A percentile compares a stretch with the other conserved stretches of the same genome.
Evolutionary conservation across 2,888 invertebrate species (phyloP).

Genomic region (Tuta absoluta): DNA sequence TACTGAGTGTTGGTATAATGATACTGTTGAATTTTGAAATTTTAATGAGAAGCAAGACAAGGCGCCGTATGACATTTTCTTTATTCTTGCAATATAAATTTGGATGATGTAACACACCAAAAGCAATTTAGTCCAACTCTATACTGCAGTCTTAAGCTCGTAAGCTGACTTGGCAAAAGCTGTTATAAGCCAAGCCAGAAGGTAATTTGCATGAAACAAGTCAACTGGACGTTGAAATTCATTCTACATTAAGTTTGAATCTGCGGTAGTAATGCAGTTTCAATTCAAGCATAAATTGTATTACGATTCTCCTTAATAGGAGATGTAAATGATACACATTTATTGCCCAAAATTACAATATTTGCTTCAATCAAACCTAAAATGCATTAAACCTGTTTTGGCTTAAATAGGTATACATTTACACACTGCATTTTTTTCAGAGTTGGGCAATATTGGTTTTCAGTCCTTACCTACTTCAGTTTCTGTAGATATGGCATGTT

Average conservation of each 20-base stretch:
- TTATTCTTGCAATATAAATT: neutral
- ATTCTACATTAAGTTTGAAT: neutral
- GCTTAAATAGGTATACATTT: too few relatives aligned
- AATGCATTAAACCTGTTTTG: too few relatives aligned
- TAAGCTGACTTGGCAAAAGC: constrained; percentile 14
- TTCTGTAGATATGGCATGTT: neutral
- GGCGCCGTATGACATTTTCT: too few relatives aligned
- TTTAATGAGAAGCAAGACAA: neutral
- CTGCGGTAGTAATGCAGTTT: neutral
- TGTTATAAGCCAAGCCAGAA: constrained; percentile 18
- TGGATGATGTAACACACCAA: neutral
- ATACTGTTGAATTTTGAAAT: neutral
- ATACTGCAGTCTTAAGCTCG: constrained; percentile 6
- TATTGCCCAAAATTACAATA: too few relatives aligned
- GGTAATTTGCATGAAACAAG: constrained; percentile 17
- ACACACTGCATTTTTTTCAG: too few relatives aligned
- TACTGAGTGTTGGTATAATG: neutral
- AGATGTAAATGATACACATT: too few relatives aligned
- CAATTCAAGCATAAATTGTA: neutral
- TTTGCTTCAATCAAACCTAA: too few relatives aligned
- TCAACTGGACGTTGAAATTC: constrained; percentile 15
- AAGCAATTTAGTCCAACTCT: neutral
- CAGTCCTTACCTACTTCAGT: neutral
- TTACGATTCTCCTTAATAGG: too few relatives aligned
- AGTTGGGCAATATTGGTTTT: neutral